Conservation (phyloP, 2,888 invertebrate genomes). For the Sesia apiformis region DNA sequence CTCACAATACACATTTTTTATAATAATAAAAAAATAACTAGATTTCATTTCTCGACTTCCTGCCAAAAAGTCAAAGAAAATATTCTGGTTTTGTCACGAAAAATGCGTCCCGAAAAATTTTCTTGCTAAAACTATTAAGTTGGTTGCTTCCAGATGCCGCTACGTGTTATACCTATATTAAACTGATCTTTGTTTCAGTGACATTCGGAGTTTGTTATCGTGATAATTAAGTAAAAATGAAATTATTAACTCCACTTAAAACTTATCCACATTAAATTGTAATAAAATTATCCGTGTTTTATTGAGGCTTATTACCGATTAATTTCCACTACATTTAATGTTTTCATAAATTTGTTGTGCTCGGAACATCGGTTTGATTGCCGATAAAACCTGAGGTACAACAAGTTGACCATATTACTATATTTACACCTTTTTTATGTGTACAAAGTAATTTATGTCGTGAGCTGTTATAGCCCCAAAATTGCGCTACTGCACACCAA, state of each 20-base stretch:
- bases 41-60: too few species aligned
- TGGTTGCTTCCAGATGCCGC: conserved; percentile 2
- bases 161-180: neutral
- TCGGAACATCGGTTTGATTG: conserved; percentile 42
- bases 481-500: neutral
- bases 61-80: too few species aligned
- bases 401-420: conserved; percentile 40
- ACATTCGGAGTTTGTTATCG: too few species aligned
- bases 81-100: too few species aligned
- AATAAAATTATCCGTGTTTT: neutral
- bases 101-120: too few species aligned
- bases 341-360: conserved; percentile 37
- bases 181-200: neutral
- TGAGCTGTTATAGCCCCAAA: conserved; percentile 2
- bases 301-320: conserved; percentile 27
- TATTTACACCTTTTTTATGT: conserved; percentile 48
- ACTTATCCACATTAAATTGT: neutral
- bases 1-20: too few species aligned
- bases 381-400: conserved; percentile 44
- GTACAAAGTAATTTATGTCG: conserved; percentile 17
- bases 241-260: neutral
- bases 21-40: too few species aligned
- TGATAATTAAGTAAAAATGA: neutral
- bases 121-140: too few species aligned
- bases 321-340: conserved; percentile 36